phyloP scores from a whole-genome alignment of 2,113 vertebrate genomes.

The Eonycteris spelaea region DNA sequence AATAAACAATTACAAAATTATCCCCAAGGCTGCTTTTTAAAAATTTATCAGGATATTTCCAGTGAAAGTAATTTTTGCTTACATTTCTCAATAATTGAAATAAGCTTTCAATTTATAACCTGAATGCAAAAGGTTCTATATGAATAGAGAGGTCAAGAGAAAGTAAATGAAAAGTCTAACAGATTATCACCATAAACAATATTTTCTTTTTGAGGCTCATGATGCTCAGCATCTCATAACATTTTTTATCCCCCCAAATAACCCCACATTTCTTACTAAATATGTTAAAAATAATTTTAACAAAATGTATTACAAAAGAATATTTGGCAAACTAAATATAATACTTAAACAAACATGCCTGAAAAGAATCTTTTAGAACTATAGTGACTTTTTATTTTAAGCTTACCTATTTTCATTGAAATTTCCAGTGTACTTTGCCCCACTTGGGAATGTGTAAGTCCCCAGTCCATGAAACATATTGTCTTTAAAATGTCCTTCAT shows the following conservation, averaged over 20 bases:
- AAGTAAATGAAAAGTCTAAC: background rate
- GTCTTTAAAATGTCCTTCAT: conserved; percentile 89
- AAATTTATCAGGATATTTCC: background rate
- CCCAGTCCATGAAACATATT: conserved; percentile 88
- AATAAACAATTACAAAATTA: conserved; percentile 19
- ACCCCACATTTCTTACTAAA: background rate
- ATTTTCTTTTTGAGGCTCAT: background rate
- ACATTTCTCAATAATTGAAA: conserved; percentile 8
- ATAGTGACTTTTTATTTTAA: conserved; percentile 24
- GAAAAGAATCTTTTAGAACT: conserved; percentile 15
- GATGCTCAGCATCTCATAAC: background rate
- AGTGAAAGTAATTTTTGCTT: conserved; percentile 4
- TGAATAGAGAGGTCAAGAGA: background rate
- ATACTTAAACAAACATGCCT: conserved; percentile 22
- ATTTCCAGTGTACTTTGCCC: conserved; percentile 84
- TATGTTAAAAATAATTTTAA: background rate
- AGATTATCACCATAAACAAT: background rate
- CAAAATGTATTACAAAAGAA: conserved; percentile 25
- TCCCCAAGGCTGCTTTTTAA: background rate
- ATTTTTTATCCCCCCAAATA: background rate
- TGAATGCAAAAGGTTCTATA: background rate
- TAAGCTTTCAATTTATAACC: background rate
- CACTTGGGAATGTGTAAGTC: conserved; percentile 86
- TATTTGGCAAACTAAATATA: conserved; percentile 27
- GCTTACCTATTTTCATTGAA: conserved; percentile 88